These are phyloP conservation scores for Euura lappo DNA, from an alignment of 1,140 invertebrate genomes.

Conservation along the genomic window DNA sequence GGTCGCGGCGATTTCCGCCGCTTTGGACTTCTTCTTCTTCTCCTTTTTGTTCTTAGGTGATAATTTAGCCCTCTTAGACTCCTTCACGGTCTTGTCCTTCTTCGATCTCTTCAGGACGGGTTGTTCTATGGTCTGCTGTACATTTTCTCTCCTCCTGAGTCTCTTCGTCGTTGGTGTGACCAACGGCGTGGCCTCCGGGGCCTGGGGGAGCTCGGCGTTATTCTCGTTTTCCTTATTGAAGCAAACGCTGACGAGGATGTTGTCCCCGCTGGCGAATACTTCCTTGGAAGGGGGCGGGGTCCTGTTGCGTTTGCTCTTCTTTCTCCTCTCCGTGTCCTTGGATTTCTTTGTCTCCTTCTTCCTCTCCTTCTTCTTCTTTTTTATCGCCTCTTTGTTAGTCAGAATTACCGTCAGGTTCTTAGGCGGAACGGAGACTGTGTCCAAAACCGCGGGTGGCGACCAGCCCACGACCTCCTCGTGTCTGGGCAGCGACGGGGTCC, in stretches of 20 bases:
- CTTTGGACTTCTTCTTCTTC: constrained; percentile 62
- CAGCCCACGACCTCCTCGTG: constrained; percentile 46
- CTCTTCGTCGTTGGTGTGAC: constrained; percentile 47
- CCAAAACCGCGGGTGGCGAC: constrained; percentile 46
- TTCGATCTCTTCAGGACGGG: constrained; percentile 52
- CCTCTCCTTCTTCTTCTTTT: constrained; percentile 67
- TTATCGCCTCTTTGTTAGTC: constrained; percentile 62
- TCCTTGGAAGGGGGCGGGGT: constrained; percentile 79
- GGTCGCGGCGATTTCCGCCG: constrained; percentile 55
- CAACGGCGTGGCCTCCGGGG: constrained; percentile 58
- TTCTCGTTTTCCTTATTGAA: constrained; percentile 78
- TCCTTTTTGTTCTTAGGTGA: constrained; percentile 58
- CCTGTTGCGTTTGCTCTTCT: constrained; percentile 61
- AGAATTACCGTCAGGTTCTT: constrained; percentile 64
- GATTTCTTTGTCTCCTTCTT: constrained; percentile 57
- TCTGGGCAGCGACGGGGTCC: constrained; percentile 52
- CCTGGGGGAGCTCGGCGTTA: constrained; percentile 34
- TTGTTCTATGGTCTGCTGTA: constrained; percentile 33
- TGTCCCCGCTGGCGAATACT: constrained; percentile 90
- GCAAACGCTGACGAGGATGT: constrained; percentile 89
- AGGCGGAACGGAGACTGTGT: constrained; percentile 43
- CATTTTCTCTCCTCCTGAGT: constrained; percentile 41
- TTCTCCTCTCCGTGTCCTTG: constrained; percentile 58
- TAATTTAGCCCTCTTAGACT: constrained; percentile 58
- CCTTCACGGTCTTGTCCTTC: constrained; percentile 53